These are phyloP conservation scores for Anomalospiza imberbis DNA, from an alignment of 2,797 vertebrate species.

Conservation along the genomic window DNA sequence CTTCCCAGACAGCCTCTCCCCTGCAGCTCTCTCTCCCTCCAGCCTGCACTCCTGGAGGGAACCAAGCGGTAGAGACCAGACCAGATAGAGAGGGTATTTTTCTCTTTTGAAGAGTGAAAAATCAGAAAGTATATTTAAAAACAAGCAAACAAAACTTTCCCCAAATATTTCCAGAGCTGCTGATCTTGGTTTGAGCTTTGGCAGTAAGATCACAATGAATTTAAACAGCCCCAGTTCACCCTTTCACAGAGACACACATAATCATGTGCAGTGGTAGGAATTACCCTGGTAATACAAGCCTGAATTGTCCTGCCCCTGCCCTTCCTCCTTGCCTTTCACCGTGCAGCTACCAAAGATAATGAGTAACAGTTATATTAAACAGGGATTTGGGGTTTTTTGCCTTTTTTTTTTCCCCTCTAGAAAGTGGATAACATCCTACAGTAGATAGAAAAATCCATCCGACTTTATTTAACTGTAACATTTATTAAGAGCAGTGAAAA, in stretches of 20 bases:
- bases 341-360: slow-evolving; percentile 63
- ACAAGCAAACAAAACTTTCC: background rate
- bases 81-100: fast-evolving
- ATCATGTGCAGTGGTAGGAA: slow-evolving; percentile 16
- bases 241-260: background rate
- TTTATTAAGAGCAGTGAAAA: slow-evolving; percentile 73
- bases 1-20: background rate
- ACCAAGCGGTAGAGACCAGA: fast-evolving
- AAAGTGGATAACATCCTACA: slow-evolving; percentile 62
- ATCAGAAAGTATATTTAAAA: background rate
- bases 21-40: background rate
- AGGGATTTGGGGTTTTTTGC: slow-evolving; percentile 36
- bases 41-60: background rate
- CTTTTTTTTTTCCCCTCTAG: background rate
- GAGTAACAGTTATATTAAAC: slow-evolving; percentile 68
- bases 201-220: background rate
- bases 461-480: slow-evolving; percentile 67
- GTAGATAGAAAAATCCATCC: slow-evolving; percentile 69
- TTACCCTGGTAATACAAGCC: slow-evolving; percentile 41
- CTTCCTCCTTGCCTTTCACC: slow-evolving; percentile 38
- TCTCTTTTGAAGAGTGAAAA: background rate
- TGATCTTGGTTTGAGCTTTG: background rate
- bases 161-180: background rate
- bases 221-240: background rate
- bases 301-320: slow-evolving; percentile 38